These are phyloP conservation scores for Penelope pileata DNA, from an alignment of 2,113 vertebrate genomes.

Conservation along the genomic window DNA sequence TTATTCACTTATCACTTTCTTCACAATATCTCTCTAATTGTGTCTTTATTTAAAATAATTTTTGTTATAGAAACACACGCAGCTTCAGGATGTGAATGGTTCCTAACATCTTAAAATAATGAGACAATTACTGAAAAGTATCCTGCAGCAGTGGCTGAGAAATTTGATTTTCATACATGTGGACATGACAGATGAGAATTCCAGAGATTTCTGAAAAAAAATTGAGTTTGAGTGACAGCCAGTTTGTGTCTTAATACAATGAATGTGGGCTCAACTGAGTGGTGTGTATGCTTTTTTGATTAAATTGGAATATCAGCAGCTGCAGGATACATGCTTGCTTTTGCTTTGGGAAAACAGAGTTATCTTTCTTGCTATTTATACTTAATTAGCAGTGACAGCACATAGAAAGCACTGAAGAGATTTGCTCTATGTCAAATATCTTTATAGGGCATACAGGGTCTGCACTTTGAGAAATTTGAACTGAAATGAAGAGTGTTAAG, in stretches of 20 bases:
- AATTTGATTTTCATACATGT: background rate
- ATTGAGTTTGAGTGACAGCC: background rate
- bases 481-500: background rate
- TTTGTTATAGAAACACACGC: background rate
- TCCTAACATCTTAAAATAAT: background rate
- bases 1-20: background rate
- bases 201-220: background rate
- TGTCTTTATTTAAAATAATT: background rate
- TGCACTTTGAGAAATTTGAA: background rate
- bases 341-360: background rate
- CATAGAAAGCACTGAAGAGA: background rate
- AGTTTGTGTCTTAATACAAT: background rate
- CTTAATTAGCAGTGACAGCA: background rate
- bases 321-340: background rate
- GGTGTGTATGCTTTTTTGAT: background rate
- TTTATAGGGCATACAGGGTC: rapidly evolving
- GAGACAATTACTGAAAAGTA: background rate
- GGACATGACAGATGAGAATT: background rate
- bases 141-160: background rate
- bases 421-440: background rate
- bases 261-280: background rate
- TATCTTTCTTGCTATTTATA: background rate
- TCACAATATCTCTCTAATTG: background rate
- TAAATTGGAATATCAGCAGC: background rate
- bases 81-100: background rate